Evolutionary conservation across 2,113 vertebrate genomes (phyloP), one percentile per base, ranked within the genome.

Genomic region (Butastur rufipennis): DNA sequence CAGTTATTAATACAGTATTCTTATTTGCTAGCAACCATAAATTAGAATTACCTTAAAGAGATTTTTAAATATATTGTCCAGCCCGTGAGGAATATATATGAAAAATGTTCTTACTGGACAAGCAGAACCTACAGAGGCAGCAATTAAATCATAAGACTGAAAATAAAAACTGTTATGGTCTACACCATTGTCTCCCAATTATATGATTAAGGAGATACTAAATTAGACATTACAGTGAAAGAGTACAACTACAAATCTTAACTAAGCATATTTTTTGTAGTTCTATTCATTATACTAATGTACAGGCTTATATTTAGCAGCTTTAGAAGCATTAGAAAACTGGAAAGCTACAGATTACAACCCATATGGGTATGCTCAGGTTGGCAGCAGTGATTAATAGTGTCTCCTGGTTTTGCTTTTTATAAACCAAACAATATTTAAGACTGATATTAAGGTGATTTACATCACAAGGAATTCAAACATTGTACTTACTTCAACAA

Each of bases 151-250:
- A 38, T 81, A 74, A 88, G 47, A 82, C 73, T 85, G 66, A 90
- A 95, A 95, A 96, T 92, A 95, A 97, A 88, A 91, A 66, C 67
- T 89, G 66, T 71, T 79, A 81, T 83, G 73, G 92, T 95, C 82
- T 97, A 88, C 67, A 87, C 16, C 7, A 34, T 84, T 95, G 91
- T 88, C 62, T 84, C n/a, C 74, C 85, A 94, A 96, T 96, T 47
- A 55, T 31, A 75, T 80, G 68, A 94, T 89, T 93, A 95, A 94
- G 71, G 55, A 72, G 53, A 63, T 83, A 62, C 14, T 86, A 90
- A 95, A 94, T 95, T 86, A 91, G 48, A 56, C 32, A 65, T 90
- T 90, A 75, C 36, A 55, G 19, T 88, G 80, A 80, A 96, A 90
- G 47, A 80, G 82, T 89, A 47, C 48, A 79, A 67, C 75, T 93